Conservation (phyloP, 1,140 invertebrate genomes). For the Diachasma alloeum region DNA sequence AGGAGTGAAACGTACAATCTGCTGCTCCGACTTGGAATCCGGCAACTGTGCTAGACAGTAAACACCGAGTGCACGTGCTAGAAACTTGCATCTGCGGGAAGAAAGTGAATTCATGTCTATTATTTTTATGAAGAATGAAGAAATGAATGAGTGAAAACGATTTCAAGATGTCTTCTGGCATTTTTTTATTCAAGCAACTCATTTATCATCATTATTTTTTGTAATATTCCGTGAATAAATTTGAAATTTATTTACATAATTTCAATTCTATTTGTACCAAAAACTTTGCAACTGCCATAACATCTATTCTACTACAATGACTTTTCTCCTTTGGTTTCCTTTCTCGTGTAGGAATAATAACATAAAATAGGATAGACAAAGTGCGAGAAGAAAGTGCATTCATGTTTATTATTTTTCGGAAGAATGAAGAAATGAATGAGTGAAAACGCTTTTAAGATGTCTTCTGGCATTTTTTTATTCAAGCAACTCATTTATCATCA, state of each 20-base stretch:
- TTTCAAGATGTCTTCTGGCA: too few relatives aligned
- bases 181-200: neutral
- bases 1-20: constrained; percentile 45
- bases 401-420: neutral
- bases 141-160: neutral
- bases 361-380: too few relatives aligned
- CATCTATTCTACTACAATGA: too few relatives aligned
- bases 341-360: too few relatives aligned
- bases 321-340: too few relatives aligned
- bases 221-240: neutral
- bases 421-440: neutral
- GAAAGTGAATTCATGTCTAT: constrained; percentile 18
- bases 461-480: too few relatives aligned
- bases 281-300: too few relatives aligned
- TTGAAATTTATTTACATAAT: too few relatives aligned
- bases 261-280: too few relatives aligned
- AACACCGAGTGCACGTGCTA: constrained; percentile 57
- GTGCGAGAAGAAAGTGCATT: constrained; percentile 38
- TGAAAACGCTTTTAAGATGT: neutral
- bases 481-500: neutral
- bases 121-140: neutral
- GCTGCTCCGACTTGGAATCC: constrained; percentile 56
- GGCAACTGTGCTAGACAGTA: constrained; percentile 64
- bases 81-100: constrained; percentile 59
- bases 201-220: neutral